Percentiles rank a stretch among this genome's conserved stretches.
phyloP scores from a whole-genome alignment of 2,888 invertebrate species.

The Furcula furcula region DNA sequence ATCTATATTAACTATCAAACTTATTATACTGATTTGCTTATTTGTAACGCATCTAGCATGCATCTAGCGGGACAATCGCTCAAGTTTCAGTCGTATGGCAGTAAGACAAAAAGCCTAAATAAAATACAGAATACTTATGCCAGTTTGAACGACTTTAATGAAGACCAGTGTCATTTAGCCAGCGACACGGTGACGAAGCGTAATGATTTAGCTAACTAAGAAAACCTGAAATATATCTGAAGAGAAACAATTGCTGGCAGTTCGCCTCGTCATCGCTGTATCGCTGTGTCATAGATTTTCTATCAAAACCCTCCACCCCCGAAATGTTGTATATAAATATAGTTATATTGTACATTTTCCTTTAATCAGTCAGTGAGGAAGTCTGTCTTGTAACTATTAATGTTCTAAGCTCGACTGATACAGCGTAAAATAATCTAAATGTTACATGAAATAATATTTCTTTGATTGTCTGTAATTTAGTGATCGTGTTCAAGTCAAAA shows the following conservation, averaged over 20 bases:
- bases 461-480: conserved; percentile 80
- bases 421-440: conserved; percentile 66
- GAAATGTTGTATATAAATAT: conserved; percentile 39
- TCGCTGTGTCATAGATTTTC: conserved; percentile 7
- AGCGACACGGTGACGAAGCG: neutral
- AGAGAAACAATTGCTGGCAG: too few species aligned
- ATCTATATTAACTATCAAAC: too few species aligned
- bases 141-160: too few species aligned
- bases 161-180: neutral
- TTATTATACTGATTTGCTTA: too few species aligned
- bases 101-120: too few species aligned
- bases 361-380: conserved; percentile 60
- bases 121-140: too few species aligned
- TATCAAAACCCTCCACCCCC: conserved; percentile 13
- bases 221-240: too few species aligned
- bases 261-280: neutral
- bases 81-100: too few species aligned
- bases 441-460: conserved; percentile 66
- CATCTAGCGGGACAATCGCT: too few species aligned
- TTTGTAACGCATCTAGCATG: too few species aligned
- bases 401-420: conserved; percentile 70
- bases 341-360: conserved; percentile 49
- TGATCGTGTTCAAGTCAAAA: conserved; percentile 82
- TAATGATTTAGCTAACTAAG: too few species aligned
- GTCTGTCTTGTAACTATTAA: conserved; percentile 58